Evolutionary conservation across 1,140 invertebrate genomes (phyloP).

Genomic region (Trachymyrmex cornetzi): DNA sequence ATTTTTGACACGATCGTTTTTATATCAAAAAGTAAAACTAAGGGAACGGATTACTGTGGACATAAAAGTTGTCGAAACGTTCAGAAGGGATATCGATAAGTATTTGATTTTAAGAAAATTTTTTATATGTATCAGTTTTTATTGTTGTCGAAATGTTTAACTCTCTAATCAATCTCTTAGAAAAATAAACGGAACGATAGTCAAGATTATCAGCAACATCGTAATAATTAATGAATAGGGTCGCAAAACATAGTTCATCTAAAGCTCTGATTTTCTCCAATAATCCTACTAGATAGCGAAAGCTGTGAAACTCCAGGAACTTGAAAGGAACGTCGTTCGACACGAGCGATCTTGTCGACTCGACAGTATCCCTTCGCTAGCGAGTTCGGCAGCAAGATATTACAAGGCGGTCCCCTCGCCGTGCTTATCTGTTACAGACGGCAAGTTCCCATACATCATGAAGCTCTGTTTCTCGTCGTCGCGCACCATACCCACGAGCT

Average conservation of each 20-base stretch:
- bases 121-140: not conserved
- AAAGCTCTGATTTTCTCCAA: not conserved
- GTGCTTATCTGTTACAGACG: conserved; percentile 88
- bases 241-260: not conserved
- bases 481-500: conserved; percentile 90
- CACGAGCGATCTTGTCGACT: not conserved
- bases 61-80: not conserved
- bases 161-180: not conserved
- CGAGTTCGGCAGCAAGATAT: conserved; percentile 20
- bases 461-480: conserved; percentile 98
- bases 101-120: not conserved
- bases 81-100: too few relatives aligned
- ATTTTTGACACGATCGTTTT: not conserved
- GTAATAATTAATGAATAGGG: not conserved
- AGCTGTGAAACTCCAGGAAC: not conserved
- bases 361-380: conserved; percentile 1
- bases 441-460: conserved; percentile 98
- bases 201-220: not conserved
- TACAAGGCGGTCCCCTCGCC: conserved; percentile 28
- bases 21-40: not conserved
- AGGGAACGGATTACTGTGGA: not conserved
- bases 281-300: not conserved
- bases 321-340: not conserved
- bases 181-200: not conserved
- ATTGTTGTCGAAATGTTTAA: not conserved